A percentile compares a stretch with the other conserved stretches of the same genome.
Evolutionary conservation across 2,888 invertebrate species (phyloP).

Genomic region (Hydraecia micacea): DNA sequence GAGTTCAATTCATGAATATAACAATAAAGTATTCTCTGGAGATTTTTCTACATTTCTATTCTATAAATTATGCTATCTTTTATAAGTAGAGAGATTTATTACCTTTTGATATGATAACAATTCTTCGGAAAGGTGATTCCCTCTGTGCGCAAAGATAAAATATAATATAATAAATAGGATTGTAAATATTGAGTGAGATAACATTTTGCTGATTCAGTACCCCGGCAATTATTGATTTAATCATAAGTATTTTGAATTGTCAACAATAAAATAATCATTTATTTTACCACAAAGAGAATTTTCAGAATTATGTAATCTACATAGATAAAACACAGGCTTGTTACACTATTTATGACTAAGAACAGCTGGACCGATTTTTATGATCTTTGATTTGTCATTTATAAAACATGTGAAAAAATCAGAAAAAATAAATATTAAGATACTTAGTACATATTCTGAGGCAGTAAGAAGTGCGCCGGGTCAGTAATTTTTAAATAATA

Average conservation of each 20-base stretch:
- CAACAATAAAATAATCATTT: not conserved
- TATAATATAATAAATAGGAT: not conserved
- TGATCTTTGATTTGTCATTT: too few species aligned
- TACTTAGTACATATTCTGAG: too few species aligned
- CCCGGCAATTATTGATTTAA: not conserved
- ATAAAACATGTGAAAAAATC: too few species aligned
- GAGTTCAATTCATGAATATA: too few species aligned
- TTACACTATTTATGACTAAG: too few species aligned
- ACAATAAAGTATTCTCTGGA: too few species aligned
- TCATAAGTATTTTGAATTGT: too few species aligned
- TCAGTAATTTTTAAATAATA: not conserved
- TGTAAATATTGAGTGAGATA: constrained; percentile 9
- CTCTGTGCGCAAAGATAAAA: not conserved
- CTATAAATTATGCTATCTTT: not conserved
- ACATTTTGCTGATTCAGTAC: not conserved
- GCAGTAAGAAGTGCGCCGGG: too few species aligned
- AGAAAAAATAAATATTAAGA: too few species aligned
- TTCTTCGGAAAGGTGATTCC: constrained; percentile 1
- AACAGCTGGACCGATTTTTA: too few species aligned
- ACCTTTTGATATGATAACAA: not conserved
- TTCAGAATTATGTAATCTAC: not conserved
- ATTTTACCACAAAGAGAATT: not conserved
- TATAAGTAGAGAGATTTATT: not conserved
- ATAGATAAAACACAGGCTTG: too few species aligned
- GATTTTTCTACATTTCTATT: not conserved